Evolutionary conservation across 2,797 vertebrate genomes (phyloP).

Genomic region (Peromyscus eremicus): DNA sequence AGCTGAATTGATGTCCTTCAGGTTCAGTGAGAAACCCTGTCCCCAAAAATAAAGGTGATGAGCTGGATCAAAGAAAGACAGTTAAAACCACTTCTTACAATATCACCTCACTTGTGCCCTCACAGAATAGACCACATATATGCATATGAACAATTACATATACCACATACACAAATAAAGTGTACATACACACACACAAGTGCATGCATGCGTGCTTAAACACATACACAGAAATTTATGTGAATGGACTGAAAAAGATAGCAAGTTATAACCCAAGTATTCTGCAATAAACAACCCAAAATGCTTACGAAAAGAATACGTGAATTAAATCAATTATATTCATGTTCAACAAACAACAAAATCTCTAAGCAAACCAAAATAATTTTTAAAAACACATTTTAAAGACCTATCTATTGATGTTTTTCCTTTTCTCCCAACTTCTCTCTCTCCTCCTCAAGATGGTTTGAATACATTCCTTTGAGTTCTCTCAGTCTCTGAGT

Average conservation of each 20-base stretch:
- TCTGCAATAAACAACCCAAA: not conserved
- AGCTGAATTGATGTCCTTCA: too few relatives aligned
- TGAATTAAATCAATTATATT: not conserved
- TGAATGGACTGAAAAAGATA: not conserved
- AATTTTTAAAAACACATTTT: not conserved
- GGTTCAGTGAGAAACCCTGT: not conserved
- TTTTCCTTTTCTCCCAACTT: not conserved
- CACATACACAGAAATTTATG: not conserved
- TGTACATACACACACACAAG: not conserved
- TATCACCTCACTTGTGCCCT: not conserved
- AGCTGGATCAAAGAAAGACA: not conserved
- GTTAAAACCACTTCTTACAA: not conserved
- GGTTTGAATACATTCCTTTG: not conserved
- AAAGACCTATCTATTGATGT: not conserved
- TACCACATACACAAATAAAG: not conserved
- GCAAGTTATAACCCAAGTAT: not conserved
- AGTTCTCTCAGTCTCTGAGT: not conserved
- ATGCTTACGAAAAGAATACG: not conserved
- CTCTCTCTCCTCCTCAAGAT: not conserved
- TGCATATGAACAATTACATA: not conserved
- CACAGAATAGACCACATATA: not conserved
- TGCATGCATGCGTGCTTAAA: not conserved
- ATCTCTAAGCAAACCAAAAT: constrained; percentile 3
- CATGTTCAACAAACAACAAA: not conserved
- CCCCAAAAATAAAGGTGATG: not conserved